phyloP scores from a whole-genome alignment of 2,797 vertebrate genomes.

The Xenops minutus region DNA sequence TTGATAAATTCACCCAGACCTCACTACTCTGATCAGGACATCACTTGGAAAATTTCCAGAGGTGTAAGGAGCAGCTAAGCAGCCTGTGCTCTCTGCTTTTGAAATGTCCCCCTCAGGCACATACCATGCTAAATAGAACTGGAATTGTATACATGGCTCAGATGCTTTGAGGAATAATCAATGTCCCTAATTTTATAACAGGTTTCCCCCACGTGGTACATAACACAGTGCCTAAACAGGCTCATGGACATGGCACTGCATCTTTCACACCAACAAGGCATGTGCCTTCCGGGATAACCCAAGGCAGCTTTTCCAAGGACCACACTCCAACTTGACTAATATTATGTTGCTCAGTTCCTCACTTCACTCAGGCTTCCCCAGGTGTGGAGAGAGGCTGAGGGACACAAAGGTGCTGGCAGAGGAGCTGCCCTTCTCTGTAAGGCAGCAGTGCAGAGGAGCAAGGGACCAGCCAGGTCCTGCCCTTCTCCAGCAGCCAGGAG shows the following conservation, averaged over 20 bases:
- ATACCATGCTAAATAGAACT: background rate
- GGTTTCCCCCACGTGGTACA: background rate
- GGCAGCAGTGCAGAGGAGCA: background rate
- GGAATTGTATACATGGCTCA: background rate
- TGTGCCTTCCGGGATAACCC: background rate
- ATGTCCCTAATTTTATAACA: background rate
- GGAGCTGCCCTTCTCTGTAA: background rate
- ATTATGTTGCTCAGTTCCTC: background rate
- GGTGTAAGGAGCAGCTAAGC: background rate
- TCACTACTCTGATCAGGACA: background rate
- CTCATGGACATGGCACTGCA: background rate
- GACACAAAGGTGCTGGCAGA: background rate
- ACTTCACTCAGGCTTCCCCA: background rate
- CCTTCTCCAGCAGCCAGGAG: background rate
- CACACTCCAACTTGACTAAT: background rate
- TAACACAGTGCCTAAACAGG: background rate
- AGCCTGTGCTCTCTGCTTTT: background rate
- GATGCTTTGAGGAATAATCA: background rate
- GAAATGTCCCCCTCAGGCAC: background rate
- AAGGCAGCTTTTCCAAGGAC: background rate
- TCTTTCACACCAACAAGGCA: background rate
- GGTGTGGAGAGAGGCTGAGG: background rate
- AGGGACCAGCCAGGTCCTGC: background rate
- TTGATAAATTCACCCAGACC: background rate
- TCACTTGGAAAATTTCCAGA: background rate